phyloP scores from a whole-genome alignment of 2,888 invertebrate genomes.

The Apamea epomidion region DNA sequence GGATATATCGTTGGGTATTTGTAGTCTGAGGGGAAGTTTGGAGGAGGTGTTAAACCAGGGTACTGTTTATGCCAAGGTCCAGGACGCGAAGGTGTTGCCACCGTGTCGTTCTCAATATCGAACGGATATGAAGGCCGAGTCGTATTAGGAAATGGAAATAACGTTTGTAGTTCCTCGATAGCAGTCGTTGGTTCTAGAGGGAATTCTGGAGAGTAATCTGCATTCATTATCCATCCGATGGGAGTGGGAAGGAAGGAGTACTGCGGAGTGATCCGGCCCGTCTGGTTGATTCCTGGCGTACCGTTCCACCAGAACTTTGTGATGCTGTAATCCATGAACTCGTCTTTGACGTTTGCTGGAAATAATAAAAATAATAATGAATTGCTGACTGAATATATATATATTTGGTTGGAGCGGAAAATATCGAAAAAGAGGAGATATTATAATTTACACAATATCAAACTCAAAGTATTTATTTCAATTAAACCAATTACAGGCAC shows the following conservation, averaged over 20 bases:
- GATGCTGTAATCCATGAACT: conserved; percentile 14
- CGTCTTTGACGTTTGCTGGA: background rate
- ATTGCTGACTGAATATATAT: too few relatives aligned
- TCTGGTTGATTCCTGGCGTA: conserved; percentile 12
- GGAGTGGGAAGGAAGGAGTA: conserved; percentile 1
- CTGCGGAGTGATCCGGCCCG: background rate
- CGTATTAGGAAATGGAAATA: background rate
- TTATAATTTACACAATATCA: background rate
- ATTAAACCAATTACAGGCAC: too few relatives aligned
- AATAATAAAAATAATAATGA: background rate
- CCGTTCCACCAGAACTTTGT: conserved; percentile 17
- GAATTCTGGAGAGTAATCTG: background rate
- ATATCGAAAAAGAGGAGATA: background rate
- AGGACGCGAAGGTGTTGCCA: background rate
- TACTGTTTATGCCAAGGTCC: background rate
- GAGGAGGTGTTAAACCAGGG: background rate
- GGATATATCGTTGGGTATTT: background rate
- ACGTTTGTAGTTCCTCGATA: background rate
- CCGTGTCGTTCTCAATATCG: background rate
- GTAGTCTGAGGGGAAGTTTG: conserved; percentile 8
- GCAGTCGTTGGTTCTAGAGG: accelerated
- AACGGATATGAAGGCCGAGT: background rate
- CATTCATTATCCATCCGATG: too few relatives aligned
- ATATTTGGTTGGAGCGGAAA: background rate
- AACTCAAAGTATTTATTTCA: too few relatives aligned